A percentile compares a stretch with the other conserved stretches of the same genome.
phyloP scores from a whole-genome alignment of 2,113 vertebrate genomes.

The Solea solea region DNA sequence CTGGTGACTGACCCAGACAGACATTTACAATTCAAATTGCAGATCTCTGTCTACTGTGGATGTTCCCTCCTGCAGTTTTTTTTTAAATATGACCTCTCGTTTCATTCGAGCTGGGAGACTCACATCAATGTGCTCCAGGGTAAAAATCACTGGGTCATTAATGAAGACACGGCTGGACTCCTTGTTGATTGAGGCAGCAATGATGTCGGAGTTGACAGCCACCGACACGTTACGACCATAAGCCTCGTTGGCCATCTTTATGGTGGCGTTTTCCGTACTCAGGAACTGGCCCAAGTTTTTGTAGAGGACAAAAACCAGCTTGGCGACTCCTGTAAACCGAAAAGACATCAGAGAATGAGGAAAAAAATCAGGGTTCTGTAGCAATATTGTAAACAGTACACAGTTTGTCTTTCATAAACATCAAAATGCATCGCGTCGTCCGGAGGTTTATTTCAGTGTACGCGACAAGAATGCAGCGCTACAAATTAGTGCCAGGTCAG shows the following conservation, averaged over 20 bases:
- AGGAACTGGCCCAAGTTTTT: constrained; percentile 97
- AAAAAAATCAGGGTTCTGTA: constrained; percentile 11
- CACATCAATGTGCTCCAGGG: constrained; percentile 96
- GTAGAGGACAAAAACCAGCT: constrained; percentile 98
- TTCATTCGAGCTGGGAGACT: constrained; percentile 82
- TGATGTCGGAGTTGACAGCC: constrained; percentile 96
- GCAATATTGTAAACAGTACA: neutral
- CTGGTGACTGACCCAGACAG: constrained; percentile 86
- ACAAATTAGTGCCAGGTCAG: too few species aligned
- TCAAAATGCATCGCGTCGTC: too few species aligned
- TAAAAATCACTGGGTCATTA: constrained; percentile 96
- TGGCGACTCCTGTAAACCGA: constrained; percentile 87
- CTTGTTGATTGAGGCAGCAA: constrained; percentile 98
- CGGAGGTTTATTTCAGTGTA: too few species aligned
- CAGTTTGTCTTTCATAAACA: too few species aligned
- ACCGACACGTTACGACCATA: constrained; percentile 90
- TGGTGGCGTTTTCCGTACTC: constrained; percentile 94
- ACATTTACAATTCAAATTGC: constrained; percentile 90
- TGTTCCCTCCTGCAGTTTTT: constrained; percentile 74
- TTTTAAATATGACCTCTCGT: constrained; percentile 78
- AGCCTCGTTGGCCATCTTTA: constrained; percentile 89
- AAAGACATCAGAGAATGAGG: neutral
- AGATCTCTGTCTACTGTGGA: constrained; percentile 71
- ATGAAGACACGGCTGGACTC: constrained; percentile 98
- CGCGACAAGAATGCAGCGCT: too few species aligned